Base-by-base conservation (phyloP, 2,113 vertebrate species). In the Nestor notabilis region DNA sequence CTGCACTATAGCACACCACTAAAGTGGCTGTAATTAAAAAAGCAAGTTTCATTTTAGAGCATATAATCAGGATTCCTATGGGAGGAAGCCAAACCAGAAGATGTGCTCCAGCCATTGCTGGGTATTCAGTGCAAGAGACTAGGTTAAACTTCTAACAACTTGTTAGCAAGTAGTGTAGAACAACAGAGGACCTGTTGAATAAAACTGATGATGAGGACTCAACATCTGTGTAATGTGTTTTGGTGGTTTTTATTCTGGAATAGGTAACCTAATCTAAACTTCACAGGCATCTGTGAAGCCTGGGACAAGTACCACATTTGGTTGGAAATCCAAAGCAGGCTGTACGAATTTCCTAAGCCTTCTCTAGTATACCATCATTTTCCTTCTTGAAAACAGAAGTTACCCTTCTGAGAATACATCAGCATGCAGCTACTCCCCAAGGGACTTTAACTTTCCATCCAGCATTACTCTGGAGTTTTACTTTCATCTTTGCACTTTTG, bases 61-160 rank as follows among this genome's bases (percentile, higher is more conserved):
- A 63, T 29, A 16, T 0, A 0, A 27, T 47, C 33, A 66, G 46
- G 37, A 75, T 63, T 93, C 21, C 65, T 15, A 3, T 5, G 6
- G 20, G 55, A 77, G 16, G 41, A 90, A 17, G 35, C 8, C 53
- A 83, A 72, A 39, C 4, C 53, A 56, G 37, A 63, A 39, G 46
- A 70, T 9, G 10, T 15, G 10, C 11, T 90, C 44, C 41, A 68
- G 79, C 4, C 37, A 50, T 25, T 31, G 21, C 15, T 47, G 37
- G 17, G 5, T 61, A 44, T 20, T 61, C 49, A 39, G 41, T 20
- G 61, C 7, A 58, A 53, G 18, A 71, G 18, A 71, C 11, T 33
- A 50, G 28, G 25, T 31, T 49, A 19, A 35, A 31, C 25, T 81
- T 71, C 24, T 68, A n/a, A 19, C 1, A 28, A 4, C 16, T 53